Percentiles rank a stretch among this genome's conserved stretches.
phyloP scores from a whole-genome alignment of 2,797 vertebrate species.

The Scolopax rusticola region DNA sequence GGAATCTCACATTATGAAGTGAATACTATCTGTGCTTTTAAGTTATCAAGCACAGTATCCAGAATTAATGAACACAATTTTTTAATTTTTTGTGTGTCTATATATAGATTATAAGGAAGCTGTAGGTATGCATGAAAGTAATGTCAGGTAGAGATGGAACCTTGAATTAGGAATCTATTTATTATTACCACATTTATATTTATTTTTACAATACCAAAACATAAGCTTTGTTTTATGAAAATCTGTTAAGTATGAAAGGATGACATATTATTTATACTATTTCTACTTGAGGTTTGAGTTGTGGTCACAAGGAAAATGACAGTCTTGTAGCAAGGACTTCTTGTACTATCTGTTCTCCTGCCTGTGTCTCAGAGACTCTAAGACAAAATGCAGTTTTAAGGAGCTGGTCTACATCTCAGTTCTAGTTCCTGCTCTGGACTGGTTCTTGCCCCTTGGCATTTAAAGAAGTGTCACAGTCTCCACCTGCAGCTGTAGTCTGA shows the following conservation, averaged over 20 bases:
- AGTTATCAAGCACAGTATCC: background rate
- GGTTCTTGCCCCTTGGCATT: background rate
- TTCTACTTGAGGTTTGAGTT: background rate
- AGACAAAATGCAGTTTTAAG: background rate
- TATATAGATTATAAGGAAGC: background rate
- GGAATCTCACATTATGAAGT: background rate
- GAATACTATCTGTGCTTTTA: background rate
- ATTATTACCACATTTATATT: background rate
- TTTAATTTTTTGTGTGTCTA: background rate
- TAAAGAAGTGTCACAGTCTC: background rate
- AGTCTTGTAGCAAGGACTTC: background rate
- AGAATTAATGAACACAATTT: background rate
- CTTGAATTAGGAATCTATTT: background rate
- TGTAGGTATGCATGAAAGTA: background rate
- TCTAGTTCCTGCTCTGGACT: background rate
- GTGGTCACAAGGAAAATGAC: rapidly evolving
- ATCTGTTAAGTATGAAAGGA: background rate
- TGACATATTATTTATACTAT: background rate
- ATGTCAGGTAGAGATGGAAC: background rate
- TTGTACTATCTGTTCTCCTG: background rate
- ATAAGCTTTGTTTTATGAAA: background rate
- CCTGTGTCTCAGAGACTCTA: background rate
- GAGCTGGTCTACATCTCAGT: background rate
- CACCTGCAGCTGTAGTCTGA: background rate
- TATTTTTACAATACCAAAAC: background rate